Evolutionary conservation across 1,140 invertebrate species (phyloP).

Genomic region (Pararge aegeria): DNA sequence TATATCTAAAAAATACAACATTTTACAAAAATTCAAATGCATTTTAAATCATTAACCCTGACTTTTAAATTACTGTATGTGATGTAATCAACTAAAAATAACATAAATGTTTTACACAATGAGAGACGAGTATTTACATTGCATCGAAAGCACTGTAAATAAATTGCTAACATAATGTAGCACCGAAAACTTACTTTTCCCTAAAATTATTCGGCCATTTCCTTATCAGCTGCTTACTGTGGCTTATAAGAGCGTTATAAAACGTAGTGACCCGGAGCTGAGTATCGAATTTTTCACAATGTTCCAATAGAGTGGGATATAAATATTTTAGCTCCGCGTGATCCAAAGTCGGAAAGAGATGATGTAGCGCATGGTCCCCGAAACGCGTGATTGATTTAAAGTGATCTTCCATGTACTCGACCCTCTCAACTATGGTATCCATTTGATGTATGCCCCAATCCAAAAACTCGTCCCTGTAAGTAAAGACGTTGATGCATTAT

Average conservation of each 20-base stretch:
- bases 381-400: conserved; percentile 86
- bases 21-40: too few species aligned
- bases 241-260: conserved; percentile 49
- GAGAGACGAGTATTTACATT: too few species aligned
- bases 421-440: conserved; percentile 86
- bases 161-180: too few species aligned
- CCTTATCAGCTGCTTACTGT: conserved; percentile 59
- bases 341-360: conserved; percentile 90
- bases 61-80: too few species aligned
- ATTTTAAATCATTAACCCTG: too few species aligned
- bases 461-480: conserved; percentile 61
- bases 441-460: conserved; percentile 92
- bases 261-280: conserved; percentile 51
- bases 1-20: too few species aligned
- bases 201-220: conserved; percentile 56
- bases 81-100: too few species aligned
- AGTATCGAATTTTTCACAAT: conserved; percentile 62
- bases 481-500: conserved; percentile 13
- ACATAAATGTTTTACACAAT: too few species aligned
- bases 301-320: conserved; percentile 60
- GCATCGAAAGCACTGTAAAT: too few species aligned
- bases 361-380: conserved; percentile 89
- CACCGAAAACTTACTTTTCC: conserved; percentile 22
- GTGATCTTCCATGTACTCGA: conserved; percentile 73
- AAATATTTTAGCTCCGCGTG: conserved; percentile 82